Percentiles rank a stretch among this genome's conserved stretches.
These are phyloP conservation scores for Stichodactyla helianthus DNA, from an alignment of 64 coral and sea anemone genomes.

Conservation along the genomic window DNA sequence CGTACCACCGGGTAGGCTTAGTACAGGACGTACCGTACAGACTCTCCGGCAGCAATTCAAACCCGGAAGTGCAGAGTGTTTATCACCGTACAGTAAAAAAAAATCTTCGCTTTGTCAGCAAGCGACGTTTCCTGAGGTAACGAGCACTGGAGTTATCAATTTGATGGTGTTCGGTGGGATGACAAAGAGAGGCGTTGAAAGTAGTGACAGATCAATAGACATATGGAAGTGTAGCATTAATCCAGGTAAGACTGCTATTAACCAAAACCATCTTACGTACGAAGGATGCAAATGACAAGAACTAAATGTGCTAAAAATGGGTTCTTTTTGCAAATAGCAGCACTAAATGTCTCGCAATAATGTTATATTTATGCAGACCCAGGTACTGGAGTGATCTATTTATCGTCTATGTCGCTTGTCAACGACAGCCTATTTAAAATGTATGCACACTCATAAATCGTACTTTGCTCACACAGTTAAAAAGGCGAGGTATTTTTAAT, in stretches of 20 bases:
- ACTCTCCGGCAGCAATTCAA: constrained; percentile 37
- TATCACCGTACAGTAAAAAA: constrained; percentile 16
- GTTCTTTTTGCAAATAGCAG: too few species aligned
- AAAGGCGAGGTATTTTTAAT: too few species aligned
- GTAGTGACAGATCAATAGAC: constrained; percentile 56
- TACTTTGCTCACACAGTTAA: too few species aligned
- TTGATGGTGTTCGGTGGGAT: constrained; percentile 79
- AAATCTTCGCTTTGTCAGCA: not conserved
- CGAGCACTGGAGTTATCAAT: constrained; percentile 35
- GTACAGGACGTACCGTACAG: constrained; percentile 11
- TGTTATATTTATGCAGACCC: too few species aligned
- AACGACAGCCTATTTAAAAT: too few species aligned
- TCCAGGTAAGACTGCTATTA: constrained; percentile 46
- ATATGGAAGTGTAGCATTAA: constrained; percentile 86
- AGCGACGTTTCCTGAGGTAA: constrained; percentile 9
- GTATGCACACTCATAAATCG: too few species aligned
- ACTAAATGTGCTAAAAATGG: too few species aligned
- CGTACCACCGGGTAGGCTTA: not conserved
- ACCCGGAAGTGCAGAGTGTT: not conserved
- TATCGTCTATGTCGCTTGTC: too few species aligned
- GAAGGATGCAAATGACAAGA: too few species aligned
- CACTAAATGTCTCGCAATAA: too few species aligned
- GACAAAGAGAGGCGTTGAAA: constrained; percentile 49
- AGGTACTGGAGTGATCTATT: too few species aligned
- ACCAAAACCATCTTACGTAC: too few species aligned